Conservation (phyloP, 2,113 vertebrate genomes). For the Pomatorhinus ruficollis region DNA sequence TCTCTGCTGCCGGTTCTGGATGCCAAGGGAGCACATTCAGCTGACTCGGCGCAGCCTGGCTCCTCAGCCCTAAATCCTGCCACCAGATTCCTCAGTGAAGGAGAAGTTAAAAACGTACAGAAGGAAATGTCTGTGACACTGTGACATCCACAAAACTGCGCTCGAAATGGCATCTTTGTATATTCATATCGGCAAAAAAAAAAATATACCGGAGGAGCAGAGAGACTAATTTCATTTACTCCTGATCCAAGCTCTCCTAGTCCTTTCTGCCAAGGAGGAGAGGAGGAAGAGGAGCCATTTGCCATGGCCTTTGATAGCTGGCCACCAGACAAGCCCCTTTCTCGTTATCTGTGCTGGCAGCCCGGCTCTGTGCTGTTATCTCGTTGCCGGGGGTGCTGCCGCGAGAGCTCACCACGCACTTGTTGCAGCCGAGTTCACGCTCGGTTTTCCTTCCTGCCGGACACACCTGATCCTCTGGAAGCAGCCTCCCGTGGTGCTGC, state of each 20-base stretch:
- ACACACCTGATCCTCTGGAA: neutral
- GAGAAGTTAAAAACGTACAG: neutral
- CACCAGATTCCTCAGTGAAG: neutral
- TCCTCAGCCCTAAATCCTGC: neutral
- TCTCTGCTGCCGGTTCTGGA: neutral
- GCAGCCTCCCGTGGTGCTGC: rapidly evolving
- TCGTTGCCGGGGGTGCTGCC: neutral
- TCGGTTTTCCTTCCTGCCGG: neutral
- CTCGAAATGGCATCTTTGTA: neutral
- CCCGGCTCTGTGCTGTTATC: neutral
- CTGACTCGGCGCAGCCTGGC: neutral
- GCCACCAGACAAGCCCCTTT: neutral
- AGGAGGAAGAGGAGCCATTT: neutral
- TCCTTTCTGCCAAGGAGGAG: neutral
- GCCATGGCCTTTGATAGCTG: neutral
- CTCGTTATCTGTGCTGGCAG: rapidly evolving
- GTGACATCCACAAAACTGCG: neutral
- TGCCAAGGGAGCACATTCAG: neutral
- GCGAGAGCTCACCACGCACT: neutral
- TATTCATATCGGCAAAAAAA: neutral
- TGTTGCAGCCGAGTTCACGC: neutral
- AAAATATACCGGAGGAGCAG: neutral
- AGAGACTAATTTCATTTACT: neutral
- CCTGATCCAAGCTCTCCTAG: neutral
- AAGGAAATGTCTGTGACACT: neutral